A percentile compares a stretch with the other conserved stretches of the same genome.
phyloP scores from a whole-genome alignment of 2,113 vertebrate species.

The Colaptes auratus region DNA sequence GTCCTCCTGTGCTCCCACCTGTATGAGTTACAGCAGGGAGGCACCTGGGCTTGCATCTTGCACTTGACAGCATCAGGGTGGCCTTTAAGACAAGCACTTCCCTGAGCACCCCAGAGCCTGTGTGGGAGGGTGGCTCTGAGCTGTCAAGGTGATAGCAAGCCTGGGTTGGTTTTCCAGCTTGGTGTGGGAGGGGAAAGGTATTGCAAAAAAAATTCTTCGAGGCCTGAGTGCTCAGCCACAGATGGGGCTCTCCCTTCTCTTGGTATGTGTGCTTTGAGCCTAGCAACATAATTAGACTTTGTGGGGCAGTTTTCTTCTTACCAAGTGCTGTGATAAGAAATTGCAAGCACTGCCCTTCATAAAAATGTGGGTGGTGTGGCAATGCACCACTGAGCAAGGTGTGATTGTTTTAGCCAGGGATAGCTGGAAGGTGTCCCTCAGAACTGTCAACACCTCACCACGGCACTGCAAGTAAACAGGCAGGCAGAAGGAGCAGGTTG shows the following conservation, averaged over 20 bases:
- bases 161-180: background rate
- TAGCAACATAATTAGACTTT: background rate
- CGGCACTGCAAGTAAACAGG: background rate
- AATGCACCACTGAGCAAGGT: background rate
- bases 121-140: accelerated
- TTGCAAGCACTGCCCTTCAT: background rate
- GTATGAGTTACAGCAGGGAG: background rate
- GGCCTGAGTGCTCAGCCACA: background rate
- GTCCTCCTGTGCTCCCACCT: background rate
- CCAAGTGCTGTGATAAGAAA: background rate
- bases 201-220: background rate
- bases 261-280: background rate
- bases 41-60: accelerated
- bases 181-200: background rate
- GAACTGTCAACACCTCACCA: background rate
- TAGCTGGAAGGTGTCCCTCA: background rate
- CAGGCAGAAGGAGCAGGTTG: background rate
- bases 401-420: background rate
- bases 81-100: background rate
- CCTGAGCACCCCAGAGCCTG: accelerated
- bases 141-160: background rate
- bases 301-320: background rate
- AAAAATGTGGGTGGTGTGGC: background rate
- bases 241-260: background rate
- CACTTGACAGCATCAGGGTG: accelerated